Evolutionary conservation across 1,140 invertebrate genomes (phyloP), one percentile per base, ranked within the genome.

Genomic region (Ceratina calcarata): DNA sequence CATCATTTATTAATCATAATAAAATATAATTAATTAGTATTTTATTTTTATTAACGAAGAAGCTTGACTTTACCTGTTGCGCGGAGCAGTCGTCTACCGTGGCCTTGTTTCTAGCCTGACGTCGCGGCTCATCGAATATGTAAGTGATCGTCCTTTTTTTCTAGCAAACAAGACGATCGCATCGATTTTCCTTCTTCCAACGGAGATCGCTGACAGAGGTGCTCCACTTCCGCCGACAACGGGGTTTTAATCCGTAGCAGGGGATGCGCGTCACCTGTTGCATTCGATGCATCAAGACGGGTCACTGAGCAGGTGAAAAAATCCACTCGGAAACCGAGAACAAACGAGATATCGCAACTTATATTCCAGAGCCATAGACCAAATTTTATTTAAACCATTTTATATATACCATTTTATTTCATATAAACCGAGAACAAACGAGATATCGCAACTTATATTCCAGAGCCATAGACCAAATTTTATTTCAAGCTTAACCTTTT

Each of bases 11-110:
- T 32, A 32, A 32, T 32, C n/a, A n/a, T n/a, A n/a, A n/a, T n/a
- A n/a, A n/a, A n/a, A n/a, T n/a, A n/a, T 32, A 32, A 4, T 32
- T 32, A 32, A 32, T 32, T 32, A 32, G 2, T 32, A 32, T 32
- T 2, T 32, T 4, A 32, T 32, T 32, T 13, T 8, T 10, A 68
- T 2, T 3, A 53, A 13, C 16, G 49, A 53, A 13, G 57, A 62
- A 57, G 16, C 15, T 7, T 18, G 27, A 18, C 65, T 32, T 78
- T 51, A 68, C 51, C 75, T 78, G 69, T 78, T 84, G 68, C 69
- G 24, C 27, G 13, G 3, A 61, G n/a, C 27, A 57, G 18, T 73
- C 4, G 45, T 7, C 20, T 12, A 3, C 2, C 2, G 13, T 37
- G 16, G 57, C 13, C 20, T 1, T 13, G 16, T 66, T 58, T 55